Percentiles rank a stretch among this genome's conserved stretches.
Evolutionary conservation across 2,113 vertebrate genomes (phyloP).

Genomic region (Microcebus murinus): DNA sequence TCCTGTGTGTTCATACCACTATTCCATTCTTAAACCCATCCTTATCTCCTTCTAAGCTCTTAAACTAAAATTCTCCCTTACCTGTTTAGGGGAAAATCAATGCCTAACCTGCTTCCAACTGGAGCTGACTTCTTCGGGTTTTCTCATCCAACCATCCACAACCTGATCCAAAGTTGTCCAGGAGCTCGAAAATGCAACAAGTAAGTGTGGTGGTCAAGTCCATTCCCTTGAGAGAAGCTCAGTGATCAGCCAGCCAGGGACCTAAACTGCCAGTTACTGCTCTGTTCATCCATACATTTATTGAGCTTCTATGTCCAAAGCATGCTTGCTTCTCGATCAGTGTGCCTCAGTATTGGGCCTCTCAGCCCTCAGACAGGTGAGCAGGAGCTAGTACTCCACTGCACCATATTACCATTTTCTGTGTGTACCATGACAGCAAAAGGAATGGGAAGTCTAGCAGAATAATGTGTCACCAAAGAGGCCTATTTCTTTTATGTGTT

Average conservation of each 20-base stretch:
- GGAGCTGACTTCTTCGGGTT: constrained; percentile 95
- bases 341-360: neutral
- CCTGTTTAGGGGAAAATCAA: constrained; percentile 84
- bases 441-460: neutral
- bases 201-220: constrained; percentile 78
- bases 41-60: neutral
- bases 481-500: neutral
- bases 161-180: constrained; percentile 94
- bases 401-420: neutral
- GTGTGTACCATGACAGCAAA: neutral
- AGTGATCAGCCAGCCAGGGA: neutral
- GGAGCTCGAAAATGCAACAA: constrained; percentile 92
- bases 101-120: constrained; percentile 85
- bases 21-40: neutral
- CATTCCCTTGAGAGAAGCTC: neutral
- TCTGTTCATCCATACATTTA: neutral
- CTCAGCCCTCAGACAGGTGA: neutral
- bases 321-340: neutral
- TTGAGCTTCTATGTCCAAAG: neutral
- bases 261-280: neutral
- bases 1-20: neutral
- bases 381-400: neutral
- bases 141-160: constrained; percentile 93
- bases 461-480: neutral
- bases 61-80: constrained; percentile 2